A percentile compares a stretch with the other conserved stretches of the same genome.
Conservation (phyloP, 2,888 invertebrate species). For the Tenthredo amoena region DNA sequence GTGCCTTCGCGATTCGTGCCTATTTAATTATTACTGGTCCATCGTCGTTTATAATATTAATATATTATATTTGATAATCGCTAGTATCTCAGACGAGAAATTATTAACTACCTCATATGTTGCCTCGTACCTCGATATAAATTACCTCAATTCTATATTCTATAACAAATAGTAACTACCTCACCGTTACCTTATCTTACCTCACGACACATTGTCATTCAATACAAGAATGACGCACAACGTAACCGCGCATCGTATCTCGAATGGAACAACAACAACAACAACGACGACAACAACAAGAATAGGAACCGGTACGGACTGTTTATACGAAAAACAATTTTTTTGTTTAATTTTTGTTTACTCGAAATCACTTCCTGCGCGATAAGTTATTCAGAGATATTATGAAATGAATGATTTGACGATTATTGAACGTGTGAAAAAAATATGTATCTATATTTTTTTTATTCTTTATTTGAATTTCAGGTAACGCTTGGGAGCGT, state of each 20-base stretch:
- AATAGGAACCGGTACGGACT: conserved; percentile 35
- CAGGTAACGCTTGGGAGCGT: conserved; percentile 56
- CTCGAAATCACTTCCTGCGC: neutral
- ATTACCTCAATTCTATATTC: conserved; percentile 14
- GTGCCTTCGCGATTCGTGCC: conserved; percentile 46
- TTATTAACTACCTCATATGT: conserved; percentile 38
- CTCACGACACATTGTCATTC: neutral
- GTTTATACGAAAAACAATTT: neutral
- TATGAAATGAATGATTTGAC: neutral
- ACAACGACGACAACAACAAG: neutral
- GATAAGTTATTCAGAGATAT: neutral
- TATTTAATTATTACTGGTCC: neutral
- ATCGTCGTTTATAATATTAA: neutral
- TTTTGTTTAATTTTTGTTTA: neutral
- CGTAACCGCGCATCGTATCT: conserved; percentile 15
- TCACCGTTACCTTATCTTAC: neutral
- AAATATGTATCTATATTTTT: neutral
- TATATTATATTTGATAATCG: neutral
- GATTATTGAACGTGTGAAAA: neutral
- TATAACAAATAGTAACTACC: neutral
- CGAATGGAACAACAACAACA: conserved; percentile 1
- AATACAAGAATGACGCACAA: conserved; percentile 24
- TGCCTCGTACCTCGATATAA: conserved; percentile 25
- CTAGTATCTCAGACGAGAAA: neutral
- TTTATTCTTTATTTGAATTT: neutral